phyloP scores from a whole-genome alignment of 2,113 vertebrate species.

The Eidolon helvum region DNA sequence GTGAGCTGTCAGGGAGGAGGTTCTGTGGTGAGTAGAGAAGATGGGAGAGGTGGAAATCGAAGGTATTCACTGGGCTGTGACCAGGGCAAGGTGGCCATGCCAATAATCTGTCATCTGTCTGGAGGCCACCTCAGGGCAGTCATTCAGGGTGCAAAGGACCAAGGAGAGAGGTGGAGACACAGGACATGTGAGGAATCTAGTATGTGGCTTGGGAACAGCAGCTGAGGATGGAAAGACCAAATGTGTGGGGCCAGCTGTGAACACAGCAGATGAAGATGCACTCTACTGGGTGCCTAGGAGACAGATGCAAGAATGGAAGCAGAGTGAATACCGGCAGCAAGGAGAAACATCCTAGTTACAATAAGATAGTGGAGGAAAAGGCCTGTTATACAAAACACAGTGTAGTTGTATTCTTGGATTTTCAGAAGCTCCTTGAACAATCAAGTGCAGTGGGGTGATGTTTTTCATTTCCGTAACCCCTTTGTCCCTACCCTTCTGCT shows the following conservation, averaged over 20 bases:
- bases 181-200: accelerated
- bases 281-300: background rate
- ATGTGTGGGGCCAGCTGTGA: background rate
- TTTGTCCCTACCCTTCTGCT: background rate
- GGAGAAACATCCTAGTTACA: background rate
- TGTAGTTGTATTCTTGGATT: background rate
- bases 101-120: background rate
- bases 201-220: background rate
- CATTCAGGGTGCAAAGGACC: background rate
- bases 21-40: background rate
- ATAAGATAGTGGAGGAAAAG: background rate
- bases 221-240: background rate
- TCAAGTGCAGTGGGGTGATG: background rate
- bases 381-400: background rate
- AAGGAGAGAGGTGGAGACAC: background rate
- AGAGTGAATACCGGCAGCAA: background rate
- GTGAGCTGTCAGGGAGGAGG: background rate
- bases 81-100: background rate
- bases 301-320: background rate
- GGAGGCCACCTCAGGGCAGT: background rate
- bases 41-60: background rate
- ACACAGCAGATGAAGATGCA: background rate
- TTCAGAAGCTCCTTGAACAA: background rate
- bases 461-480: background rate
- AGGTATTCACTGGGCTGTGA: accelerated